Conservation (phyloP, 2,888 invertebrate species). For the Podotricha telesiphe region DNA sequence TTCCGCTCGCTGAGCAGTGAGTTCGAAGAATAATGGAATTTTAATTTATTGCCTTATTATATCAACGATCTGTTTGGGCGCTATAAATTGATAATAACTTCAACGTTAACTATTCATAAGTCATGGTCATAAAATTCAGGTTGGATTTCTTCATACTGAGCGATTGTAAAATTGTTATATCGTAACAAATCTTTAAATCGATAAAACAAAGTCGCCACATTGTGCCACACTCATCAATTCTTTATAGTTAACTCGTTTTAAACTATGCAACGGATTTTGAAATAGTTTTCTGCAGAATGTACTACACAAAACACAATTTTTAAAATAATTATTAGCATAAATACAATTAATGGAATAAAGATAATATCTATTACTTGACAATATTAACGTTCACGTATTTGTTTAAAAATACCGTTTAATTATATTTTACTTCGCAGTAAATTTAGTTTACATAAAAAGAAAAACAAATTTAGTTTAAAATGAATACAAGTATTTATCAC, state of each 20-base stretch:
- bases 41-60: slow-evolving; percentile 43
- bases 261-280: not conserved
- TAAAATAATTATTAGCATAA: too few species aligned
- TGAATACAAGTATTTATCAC: not conserved
- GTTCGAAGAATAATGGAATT: slow-evolving; percentile 38
- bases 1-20: slow-evolving; percentile 33
- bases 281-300: not conserved
- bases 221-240: not conserved
- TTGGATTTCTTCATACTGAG: slow-evolving; percentile 2
- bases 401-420: too few species aligned
- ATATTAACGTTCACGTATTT: too few species aligned
- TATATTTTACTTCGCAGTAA: too few species aligned
- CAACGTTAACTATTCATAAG: slow-evolving; percentile 15
- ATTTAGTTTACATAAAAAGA: too few species aligned
- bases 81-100: slow-evolving; percentile 27
- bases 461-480: not conserved
- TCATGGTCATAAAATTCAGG: slow-evolving; percentile 13
- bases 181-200: slow-evolving; percentile 7
- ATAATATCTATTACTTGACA: too few species aligned
- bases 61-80: slow-evolving; percentile 24
- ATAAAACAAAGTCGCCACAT: not conserved
- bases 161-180: slow-evolving; percentile 13
- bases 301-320: too few species aligned
- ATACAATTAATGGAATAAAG: too few species aligned
- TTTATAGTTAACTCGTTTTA: not conserved